Conservation (phyloP, 2,113 vertebrate genomes). For the Ageneiosus marmoratus region DNA sequence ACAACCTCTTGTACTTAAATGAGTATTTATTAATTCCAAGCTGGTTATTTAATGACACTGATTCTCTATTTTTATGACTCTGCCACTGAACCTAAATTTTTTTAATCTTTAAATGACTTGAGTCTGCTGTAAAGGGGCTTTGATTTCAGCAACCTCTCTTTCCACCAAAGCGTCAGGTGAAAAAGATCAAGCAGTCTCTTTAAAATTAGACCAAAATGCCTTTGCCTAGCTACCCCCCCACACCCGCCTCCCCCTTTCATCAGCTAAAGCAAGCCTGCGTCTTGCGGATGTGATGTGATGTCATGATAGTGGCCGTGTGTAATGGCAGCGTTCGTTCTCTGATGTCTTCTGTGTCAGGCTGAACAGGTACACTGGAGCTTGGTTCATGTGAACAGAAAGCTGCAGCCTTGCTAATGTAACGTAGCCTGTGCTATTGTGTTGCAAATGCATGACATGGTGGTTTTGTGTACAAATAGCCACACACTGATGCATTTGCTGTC, state of each 20-base stretch:
- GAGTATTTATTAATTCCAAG: constrained; percentile 30
- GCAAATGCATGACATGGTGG: constrained; percentile 24
- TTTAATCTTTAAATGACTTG: neutral
- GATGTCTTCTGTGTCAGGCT: constrained; percentile 8
- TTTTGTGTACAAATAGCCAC: constrained; percentile 33
- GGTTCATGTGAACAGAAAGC: constrained; percentile 24
- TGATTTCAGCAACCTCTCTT: neutral
- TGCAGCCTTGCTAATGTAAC: constrained; percentile 25
- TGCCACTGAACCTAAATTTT: neutral
- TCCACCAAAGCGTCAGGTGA: neutral
- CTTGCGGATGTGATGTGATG: constrained; percentile 4
- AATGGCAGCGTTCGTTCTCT: constrained; percentile 10
- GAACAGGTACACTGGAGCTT: constrained; percentile 17
- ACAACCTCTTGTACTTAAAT: neutral
- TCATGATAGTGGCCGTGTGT: neutral
- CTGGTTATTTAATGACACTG: neutral
- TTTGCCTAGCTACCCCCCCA: no score
- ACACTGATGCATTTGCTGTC: constrained; percentile 4
- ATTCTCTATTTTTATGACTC: neutral
- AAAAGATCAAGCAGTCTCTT: neutral
- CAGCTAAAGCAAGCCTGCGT: constrained; percentile 20
- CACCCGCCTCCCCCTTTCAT: no score
- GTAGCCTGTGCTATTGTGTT: constrained; percentile 39
- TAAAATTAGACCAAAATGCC: neutral
- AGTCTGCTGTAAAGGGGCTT: neutral